Evolutionary conservation across 2,797 vertebrate species (phyloP).

Genomic region (Clarias fuscus): DNA sequence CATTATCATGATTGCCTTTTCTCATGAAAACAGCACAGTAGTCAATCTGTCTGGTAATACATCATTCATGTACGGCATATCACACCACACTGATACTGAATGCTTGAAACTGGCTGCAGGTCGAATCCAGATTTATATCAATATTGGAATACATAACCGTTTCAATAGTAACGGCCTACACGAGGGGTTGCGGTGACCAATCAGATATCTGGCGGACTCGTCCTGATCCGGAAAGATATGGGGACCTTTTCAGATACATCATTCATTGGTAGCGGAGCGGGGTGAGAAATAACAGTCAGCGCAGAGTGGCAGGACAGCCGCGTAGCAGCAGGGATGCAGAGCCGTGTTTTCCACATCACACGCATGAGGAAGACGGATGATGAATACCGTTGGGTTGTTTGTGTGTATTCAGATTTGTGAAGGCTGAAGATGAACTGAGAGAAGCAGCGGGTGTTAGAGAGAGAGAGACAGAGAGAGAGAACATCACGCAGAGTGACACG

Average conservation of each 20-base stretch:
- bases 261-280: not conserved
- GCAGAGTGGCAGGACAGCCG: conserved; percentile 53
- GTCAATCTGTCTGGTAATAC: not conserved
- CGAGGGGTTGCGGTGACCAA: not conserved
- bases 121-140: not conserved
- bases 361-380: conserved; percentile 78
- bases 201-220: not conserved
- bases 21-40: not conserved
- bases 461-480: not conserved
- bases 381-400: conserved; percentile 76
- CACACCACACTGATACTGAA: not conserved
- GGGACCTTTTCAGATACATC: conserved; percentile 9
- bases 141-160: not conserved
- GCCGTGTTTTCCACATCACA: conserved; percentile 71
- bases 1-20: not conserved
- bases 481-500: not conserved
- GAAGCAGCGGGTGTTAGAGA: conserved; percentile 12
- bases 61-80: not conserved
- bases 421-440: conserved; percentile 63
- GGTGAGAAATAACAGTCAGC: not conserved
- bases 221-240: conserved; percentile 2
- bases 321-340: conserved; percentile 70
- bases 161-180: not conserved
- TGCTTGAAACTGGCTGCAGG: not conserved
- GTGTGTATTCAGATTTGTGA: conserved; percentile 81